Conservation (phyloP, 2,888 invertebrate species). For the Agonum fuliginosum region DNA sequence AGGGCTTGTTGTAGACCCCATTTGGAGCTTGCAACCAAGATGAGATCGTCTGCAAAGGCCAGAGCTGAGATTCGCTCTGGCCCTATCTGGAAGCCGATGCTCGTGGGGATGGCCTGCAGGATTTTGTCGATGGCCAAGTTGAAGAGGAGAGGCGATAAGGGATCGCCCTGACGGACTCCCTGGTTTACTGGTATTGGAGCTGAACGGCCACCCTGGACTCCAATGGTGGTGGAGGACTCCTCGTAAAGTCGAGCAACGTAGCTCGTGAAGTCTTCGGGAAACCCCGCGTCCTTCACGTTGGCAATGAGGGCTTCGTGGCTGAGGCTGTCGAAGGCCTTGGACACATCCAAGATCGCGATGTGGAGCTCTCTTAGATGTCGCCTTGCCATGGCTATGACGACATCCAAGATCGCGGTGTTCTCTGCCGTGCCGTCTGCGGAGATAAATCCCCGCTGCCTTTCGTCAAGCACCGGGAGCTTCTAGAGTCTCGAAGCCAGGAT, state of each 20-base stretch:
- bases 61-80: slow-evolving; percentile 62
- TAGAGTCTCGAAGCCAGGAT: slow-evolving; percentile 61
- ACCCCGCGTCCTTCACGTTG: not conserved
- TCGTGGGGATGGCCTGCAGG: not conserved
- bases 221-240: slow-evolving; percentile 18
- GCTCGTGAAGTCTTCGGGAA: not conserved
- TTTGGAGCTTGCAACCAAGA: slow-evolving; percentile 66
- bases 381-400: slow-evolving; percentile 63
- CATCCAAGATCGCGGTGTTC: slow-evolving; percentile 61
- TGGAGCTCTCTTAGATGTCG: too few species aligned
- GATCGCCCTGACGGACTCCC: too few species aligned
- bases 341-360: slow-evolving; percentile 67
- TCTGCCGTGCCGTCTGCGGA: slow-evolving; percentile 63
- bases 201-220: not conserved
- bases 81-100: slow-evolving; percentile 48
- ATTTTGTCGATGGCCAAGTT: too few species aligned
- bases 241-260: not conserved
- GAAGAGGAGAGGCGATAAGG: too few species aligned
- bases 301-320: not conserved
- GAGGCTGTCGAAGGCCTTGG: slow-evolving; percentile 68
- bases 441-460: slow-evolving; percentile 62
- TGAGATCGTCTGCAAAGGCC: slow-evolving; percentile 68
- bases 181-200: not conserved
- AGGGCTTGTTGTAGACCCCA: slow-evolving; percentile 65
- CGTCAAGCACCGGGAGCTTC: slow-evolving; percentile 51